A percentile compares a stretch with the other conserved stretches of the same genome.
Conservation (phyloP, 2,113 vertebrate species). For the Glaucomys volans region DNA sequence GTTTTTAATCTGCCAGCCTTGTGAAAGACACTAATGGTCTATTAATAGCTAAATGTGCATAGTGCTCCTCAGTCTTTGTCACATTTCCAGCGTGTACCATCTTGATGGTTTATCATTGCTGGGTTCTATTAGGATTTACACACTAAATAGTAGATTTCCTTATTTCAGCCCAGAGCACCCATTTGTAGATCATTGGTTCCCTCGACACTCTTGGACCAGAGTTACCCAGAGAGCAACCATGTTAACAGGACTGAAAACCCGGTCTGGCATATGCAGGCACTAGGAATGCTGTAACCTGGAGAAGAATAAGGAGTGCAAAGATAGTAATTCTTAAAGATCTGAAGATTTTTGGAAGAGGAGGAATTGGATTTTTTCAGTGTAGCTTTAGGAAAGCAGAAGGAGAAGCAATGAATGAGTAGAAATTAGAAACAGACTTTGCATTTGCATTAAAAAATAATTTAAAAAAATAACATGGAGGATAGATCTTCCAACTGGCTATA, state of each 20-base stretch:
- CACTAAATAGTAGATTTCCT: background rate
- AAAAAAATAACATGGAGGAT: background rate
- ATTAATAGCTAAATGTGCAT: background rate
- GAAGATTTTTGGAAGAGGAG: background rate
- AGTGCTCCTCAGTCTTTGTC: background rate
- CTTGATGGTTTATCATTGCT: background rate
- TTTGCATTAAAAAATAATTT: background rate
- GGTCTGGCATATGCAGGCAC: background rate
- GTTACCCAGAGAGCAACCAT: background rate
- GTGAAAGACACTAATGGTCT: background rate
- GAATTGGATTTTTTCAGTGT: background rate
- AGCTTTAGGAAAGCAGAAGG: conserved; percentile 7
- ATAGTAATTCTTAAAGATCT: background rate
- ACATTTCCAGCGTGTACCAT: background rate
- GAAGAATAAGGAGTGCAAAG: background rate
- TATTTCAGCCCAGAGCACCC: background rate
- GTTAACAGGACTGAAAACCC: background rate
- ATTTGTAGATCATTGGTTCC: background rate
- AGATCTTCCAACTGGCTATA: background rate
- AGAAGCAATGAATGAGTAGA: conserved; percentile 10
- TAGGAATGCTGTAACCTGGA: background rate
- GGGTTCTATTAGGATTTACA: background rate
- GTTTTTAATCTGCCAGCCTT: conserved; percentile 12
- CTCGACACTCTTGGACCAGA: background rate
- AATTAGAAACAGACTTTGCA: conserved; percentile 7